Percentiles rank a stretch among this genome's conserved stretches.
These are phyloP conservation scores for Chaetops frenatus DNA, from an alignment of 2,113 vertebrate genomes.

Conservation along the genomic window DNA sequence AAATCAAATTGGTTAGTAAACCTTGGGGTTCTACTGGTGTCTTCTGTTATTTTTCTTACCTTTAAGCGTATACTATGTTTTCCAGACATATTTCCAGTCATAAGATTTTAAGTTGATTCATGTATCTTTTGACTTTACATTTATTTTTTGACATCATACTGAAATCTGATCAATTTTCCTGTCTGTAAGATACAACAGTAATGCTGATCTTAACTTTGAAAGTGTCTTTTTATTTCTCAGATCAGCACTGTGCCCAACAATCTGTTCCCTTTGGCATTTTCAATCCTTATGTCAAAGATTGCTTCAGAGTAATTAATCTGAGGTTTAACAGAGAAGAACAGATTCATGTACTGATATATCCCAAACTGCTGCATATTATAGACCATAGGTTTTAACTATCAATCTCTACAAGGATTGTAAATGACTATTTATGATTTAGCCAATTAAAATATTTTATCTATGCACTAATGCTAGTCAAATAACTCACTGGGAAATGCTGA, in stretches of 20 bases:
- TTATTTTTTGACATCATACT: not conserved
- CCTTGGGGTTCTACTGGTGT: not conserved
- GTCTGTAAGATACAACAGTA: not conserved
- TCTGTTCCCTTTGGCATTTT: not conserved
- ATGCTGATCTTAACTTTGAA: not conserved
- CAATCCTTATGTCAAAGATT: not conserved
- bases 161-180: not conserved
- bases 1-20: not conserved
- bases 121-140: not conserved
- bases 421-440: not conserved
- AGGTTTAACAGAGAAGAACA: not conserved
- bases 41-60: not conserved
- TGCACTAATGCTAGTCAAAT: not conserved
- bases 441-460: not conserved
- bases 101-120: not conserved
- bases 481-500: not conserved
- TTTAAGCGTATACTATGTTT: not conserved
- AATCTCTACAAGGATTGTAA: not conserved
- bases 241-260: not conserved
- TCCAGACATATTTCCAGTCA: not conserved
- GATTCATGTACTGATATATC: not conserved
- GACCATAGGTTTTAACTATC: not conserved
- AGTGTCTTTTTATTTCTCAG: not conserved
- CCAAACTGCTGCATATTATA: not conserved
- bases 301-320: not conserved